Evolutionary conservation across 2,797 vertebrate genomes (phyloP), one percentile per base, ranked within the genome.

Genomic region (Staurois parvus): DNA sequence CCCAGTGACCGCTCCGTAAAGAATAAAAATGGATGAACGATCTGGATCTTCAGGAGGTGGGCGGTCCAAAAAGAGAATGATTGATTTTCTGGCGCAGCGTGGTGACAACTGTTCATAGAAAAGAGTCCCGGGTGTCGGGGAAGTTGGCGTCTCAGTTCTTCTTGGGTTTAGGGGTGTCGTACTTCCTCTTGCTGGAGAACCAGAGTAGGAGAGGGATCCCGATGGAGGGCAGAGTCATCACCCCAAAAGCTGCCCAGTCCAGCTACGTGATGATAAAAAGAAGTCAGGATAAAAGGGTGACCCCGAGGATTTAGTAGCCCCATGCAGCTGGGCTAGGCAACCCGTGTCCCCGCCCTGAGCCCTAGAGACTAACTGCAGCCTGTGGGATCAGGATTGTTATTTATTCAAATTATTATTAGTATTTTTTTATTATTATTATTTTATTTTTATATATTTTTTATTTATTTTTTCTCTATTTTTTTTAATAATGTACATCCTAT

Each of bases 111-210:
- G 59, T 64, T 24, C 5, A n/a, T 26, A 64, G 24, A 24, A 59
- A 21, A 10, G 5, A 11, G 24, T 64, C 59, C 59, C 24, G 59
- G 59, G 59, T 59, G 21, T 45, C 2, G 45, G 40, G 3, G 52
- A 24, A 59, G 59, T 24, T 3, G 24, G 21, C 2, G 24, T 66
- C 30, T 95, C 93, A 99, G 94, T 98, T 99, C 94, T 98, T 99
- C 93, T 98, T 99, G 88, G 92, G 88, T 86, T 98, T 99, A 17
- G 97, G 95, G 0, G 96, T 96, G 91, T 99, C 98, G 0, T 99
- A 99, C 87, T 99, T 99, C 75, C 97, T 96, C 91, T 99, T 99
- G 95, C 98, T 99, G 2, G 97, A 98, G 89, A 96, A 99, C 98
- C 98, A 99, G 45, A 99, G 92, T 21, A 99, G 95, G 89, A 99